phyloP scores from a whole-genome alignment of 2,113 vertebrate genomes.

The Melozone crissalis region DNA sequence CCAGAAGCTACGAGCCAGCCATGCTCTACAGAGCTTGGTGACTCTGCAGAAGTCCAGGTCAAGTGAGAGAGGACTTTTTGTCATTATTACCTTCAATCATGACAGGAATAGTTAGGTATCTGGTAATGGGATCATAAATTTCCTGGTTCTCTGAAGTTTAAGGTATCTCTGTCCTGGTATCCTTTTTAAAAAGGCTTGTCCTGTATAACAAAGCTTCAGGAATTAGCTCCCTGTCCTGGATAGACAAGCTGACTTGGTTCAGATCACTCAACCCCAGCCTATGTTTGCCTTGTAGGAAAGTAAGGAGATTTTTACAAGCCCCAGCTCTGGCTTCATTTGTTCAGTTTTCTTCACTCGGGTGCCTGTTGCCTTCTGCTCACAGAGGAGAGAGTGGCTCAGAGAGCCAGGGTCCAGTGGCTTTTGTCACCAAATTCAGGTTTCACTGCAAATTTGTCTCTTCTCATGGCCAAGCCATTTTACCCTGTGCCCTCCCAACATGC shows the following conservation, averaged over 20 bases:
- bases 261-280: not conserved
- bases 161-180: not conserved
- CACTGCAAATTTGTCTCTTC: not conserved
- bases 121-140: slow-evolving; percentile 31
- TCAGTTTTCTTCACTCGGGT: not conserved
- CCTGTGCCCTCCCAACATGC: not conserved
- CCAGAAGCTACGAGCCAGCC: not conserved
- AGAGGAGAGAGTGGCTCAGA: not conserved
- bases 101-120: not conserved
- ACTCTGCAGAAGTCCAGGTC: slow-evolving; percentile 11
- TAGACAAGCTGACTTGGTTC: not conserved
- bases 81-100: not conserved
- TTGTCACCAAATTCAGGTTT: not conserved
- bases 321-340: not conserved
- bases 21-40: not conserved
- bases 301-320: not conserved
- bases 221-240: not conserved
- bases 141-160: not conserved
- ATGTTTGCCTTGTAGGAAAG: not conserved
- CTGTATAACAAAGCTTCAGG: not conserved
- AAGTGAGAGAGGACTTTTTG: not conserved
- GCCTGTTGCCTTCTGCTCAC: not conserved
- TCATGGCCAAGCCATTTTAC: not conserved
- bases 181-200: not conserved
- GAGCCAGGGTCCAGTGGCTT: not conserved